Conservation (phyloP, 1,140 invertebrate species). For the Spodoptera litura region DNA sequence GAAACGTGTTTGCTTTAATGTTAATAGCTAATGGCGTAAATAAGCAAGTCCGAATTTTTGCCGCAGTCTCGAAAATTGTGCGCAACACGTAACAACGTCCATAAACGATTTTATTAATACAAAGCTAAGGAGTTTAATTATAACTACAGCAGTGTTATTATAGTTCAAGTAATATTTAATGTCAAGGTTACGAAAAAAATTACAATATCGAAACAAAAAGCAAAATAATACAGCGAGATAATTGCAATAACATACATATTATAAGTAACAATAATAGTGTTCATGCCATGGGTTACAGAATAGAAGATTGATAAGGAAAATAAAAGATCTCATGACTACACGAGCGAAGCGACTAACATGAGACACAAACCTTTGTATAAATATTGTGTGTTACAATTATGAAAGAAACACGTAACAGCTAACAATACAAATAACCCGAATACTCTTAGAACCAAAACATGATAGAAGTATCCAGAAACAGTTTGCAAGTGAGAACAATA, state of each 20-base stretch:
- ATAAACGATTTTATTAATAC: not conserved
- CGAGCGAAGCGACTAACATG: not conserved
- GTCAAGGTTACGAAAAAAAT: conserved; percentile 1
- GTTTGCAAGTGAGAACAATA: no score
- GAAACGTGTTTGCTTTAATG: conserved; percentile 9
- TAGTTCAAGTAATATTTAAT: not conserved
- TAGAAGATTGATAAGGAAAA: conserved; percentile 9
- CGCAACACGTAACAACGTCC: conserved; percentile 12
- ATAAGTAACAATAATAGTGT: not conserved
- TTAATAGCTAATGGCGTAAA: conserved; percentile 20
- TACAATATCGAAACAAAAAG: not conserved
- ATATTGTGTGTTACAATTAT: no score
- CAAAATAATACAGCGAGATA: not conserved
- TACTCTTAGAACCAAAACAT: no score
- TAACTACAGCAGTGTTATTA: conserved; percentile 2
- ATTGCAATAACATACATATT: not conserved
- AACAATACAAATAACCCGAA: no score
- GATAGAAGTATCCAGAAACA: no score
- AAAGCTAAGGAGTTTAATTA: conserved; percentile 10
- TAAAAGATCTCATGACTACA: not conserved
- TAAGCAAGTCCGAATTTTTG: not conserved
- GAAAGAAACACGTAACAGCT: no score
- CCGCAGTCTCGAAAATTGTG: conserved; percentile 28
- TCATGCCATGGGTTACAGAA: not conserved
- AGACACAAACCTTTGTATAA: no score